Evolutionary conservation across 2,113 vertebrate genomes (phyloP).

Genomic region (Cranoglanis bouderius): DNA sequence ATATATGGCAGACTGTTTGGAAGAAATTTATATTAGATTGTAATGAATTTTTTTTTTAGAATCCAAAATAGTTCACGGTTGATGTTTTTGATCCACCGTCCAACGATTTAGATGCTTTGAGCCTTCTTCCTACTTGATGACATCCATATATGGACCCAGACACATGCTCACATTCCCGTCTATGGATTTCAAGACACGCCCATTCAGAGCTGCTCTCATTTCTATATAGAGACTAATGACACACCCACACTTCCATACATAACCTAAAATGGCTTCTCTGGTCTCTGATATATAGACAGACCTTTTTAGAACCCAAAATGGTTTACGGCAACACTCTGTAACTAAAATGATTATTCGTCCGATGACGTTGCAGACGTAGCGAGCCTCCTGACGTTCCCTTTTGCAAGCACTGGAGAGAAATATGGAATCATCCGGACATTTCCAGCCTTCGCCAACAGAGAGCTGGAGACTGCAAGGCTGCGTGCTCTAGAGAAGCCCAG

Average conservation of each 20-base stretch:
- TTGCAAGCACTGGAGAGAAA: slow-evolving; percentile 83
- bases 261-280: background rate
- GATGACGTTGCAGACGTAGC: slow-evolving; percentile 71
- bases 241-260: background rate
- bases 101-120: background rate
- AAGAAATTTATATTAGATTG: background rate
- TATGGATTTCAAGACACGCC: background rate
- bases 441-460: slow-evolving; percentile 76
- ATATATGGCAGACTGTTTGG: background rate
- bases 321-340: background rate
- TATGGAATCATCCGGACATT: slow-evolving; percentile 84
- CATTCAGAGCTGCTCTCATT: background rate
- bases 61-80: background rate
- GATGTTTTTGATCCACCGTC: background rate
- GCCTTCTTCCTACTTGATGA: background rate
- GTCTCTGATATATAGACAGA: background rate
- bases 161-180: background rate
- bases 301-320: background rate
- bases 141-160: background rate
- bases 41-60: background rate
- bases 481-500: slow-evolving; percentile 77
- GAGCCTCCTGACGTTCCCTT: slow-evolving; percentile 79
- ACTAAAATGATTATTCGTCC: background rate
- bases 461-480: slow-evolving; percentile 78
- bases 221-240: background rate